Evolutionary conservation across 92 coral and sea anemone genomes (phyloP), one percentile per base, ranked within the genome.

Genomic region (Porites cylindrica): DNA sequence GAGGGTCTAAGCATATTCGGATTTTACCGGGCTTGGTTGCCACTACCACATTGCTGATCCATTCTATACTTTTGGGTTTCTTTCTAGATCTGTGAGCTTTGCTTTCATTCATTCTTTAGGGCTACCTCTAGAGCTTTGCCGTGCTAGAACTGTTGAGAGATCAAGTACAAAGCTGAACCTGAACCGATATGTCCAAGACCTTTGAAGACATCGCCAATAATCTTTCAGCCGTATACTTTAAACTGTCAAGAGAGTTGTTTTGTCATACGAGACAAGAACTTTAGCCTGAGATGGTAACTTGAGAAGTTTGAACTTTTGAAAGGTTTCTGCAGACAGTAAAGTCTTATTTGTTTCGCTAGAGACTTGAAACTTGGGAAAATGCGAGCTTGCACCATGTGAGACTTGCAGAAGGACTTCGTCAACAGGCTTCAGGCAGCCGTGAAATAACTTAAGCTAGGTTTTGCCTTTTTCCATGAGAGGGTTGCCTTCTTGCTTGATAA

Each of bases 1-100:
- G 78, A 5, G 89, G 89, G 72, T 92, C 95, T 18, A 89, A 59
- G 58, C 92, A 88, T 29, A 29, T 29, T 29, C 38, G 38, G 19
- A 77, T 78, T 52, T 76, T 88, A 26, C 91, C 91, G 10, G 92
- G 80, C 53, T 88, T 91, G n/a, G 88, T 86, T 38, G 88, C 88
- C 51, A 84, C 85, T 1, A 84, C 82, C 87, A 88, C 85, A 66
- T 82, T 84, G 29, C 79, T 71, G 2, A 91, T 89, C 92, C 94
- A 83, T 8, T 83, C 94, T 50, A 92, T 91, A 92, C 81, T 10
- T 88, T 86, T 12, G 86, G 83, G 50, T 88, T 89, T 26, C 47
- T 80, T 38, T 85, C 94, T 85, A 88, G 58, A 26, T 86, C 87
- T 2, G 21, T 90, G 66, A 92, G 88, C 70, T 89, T 86, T 23